Base-by-base conservation (phyloP, 2,888 invertebrate genomes). In the Trissonchulus sp. region DNA sequence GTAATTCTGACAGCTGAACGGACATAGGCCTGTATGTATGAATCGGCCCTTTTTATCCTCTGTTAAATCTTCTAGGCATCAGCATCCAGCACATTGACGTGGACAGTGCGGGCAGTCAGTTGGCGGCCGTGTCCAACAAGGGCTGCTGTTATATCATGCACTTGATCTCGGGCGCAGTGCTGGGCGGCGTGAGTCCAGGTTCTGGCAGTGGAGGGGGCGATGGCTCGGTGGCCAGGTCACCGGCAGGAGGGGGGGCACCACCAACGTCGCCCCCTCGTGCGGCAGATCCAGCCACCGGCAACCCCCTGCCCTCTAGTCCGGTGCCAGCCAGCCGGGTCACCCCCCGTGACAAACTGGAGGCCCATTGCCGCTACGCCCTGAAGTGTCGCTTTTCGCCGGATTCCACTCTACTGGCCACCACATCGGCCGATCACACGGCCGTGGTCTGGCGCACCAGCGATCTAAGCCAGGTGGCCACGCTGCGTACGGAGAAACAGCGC, bases 101-200 rank as follows among this genome's bases (percentile, higher is more conserved):
- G 77, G 93, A 95, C 84, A 90, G 91, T 0, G 90, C 91, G 82
- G 94, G 94, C 34, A 90, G 90, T 76, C 89, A 91, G 84, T 91
- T 97, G 91, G 94, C 96, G 34, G 94, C 94, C 0, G 94, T 96
- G 1, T 97, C 94, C 85, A 96, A 94, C 85, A 93, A 92, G 86
- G 75, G 78, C 65, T 18, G 83, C 68, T 84, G 84, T 65, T 85
- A 85, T 76, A 79, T 82, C 63, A 68, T 74, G 75, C 34, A 31
- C 31, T n/a, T 76, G 74, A 68, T 72, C 23, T 63, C 74, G 23
- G 33, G n/a, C n/a, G n/a, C n/a, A n/a, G n/a, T n/a, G n/a, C n/a
- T n/a, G n/a, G n/a, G n/a, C n/a, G n/a, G n/a, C n/a, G n/a, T n/a
- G n/a, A n/a, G n/a, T n/a, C n/a, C n/a, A n/a, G n/a, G n/a, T n/a